phyloP scores from a whole-genome alignment of 2,888 invertebrate genomes.

The Drosophila aldrichi region DNA sequence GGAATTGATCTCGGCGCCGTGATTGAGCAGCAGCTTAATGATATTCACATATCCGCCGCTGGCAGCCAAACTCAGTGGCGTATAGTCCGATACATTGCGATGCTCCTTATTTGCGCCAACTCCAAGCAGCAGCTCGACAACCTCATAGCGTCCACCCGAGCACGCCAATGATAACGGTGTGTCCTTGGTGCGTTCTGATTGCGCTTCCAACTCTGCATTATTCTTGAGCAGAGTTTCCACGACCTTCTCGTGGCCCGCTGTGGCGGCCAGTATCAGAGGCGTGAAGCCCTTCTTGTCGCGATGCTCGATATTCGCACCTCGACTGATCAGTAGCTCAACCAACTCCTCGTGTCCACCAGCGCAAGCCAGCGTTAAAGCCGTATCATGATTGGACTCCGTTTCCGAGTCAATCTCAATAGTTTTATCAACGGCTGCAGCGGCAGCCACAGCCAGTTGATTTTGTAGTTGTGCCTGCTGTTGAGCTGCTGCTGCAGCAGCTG shows the following conservation, averaged over 20 bases:
- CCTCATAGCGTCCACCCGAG: constrained; percentile 98
- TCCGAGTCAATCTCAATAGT: constrained; percentile 98
- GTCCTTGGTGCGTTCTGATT: constrained; percentile 99
- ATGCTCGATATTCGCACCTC: constrained; percentile 98
- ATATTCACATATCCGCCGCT: constrained; percentile 99
- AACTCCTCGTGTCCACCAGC: constrained; percentile 98
- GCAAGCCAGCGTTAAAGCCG: constrained; percentile 98
- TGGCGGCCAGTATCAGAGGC: constrained; percentile 97
- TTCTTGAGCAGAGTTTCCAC: constrained; percentile 97
- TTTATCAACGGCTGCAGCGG: constrained; percentile 87
- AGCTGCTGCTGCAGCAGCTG: constrained; percentile 75
- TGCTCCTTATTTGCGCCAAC: constrained; percentile 98
- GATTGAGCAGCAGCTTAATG: constrained; percentile 95
- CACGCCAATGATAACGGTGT: constrained; percentile 98
- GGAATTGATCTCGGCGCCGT: constrained; percentile 99
- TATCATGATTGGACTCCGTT: constrained; percentile 99
- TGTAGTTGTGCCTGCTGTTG: constrained; percentile 82
- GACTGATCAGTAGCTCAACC: constrained; percentile 94
- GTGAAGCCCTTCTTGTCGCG: constrained; percentile 99
- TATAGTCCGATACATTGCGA: constrained; percentile 99
- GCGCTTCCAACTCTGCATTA: constrained; percentile 99
- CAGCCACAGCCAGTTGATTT: constrained; percentile 73
- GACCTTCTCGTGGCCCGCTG: constrained; percentile 95
- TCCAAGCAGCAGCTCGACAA: constrained; percentile 95
- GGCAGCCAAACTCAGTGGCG: constrained; percentile 98